Conservation (phyloP, 2,113 vertebrate genomes). For the Melanotaenia duboulayi region DNA sequence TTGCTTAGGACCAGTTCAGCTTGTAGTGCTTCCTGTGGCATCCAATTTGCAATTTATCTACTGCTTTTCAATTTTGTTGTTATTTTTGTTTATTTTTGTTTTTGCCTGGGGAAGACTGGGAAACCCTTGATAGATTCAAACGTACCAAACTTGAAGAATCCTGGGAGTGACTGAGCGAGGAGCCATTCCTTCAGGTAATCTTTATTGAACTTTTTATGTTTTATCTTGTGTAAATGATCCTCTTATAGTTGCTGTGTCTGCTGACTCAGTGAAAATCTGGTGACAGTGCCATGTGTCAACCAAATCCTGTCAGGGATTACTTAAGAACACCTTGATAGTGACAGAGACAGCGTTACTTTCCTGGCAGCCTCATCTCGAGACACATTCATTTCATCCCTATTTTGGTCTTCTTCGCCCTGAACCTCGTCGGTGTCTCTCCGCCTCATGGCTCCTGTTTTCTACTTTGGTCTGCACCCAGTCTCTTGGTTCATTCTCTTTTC, state of each 20-base stretch:
- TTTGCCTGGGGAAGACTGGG: slow-evolving; percentile 25
- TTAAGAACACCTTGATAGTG: slow-evolving; percentile 27
- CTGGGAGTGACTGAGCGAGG: slow-evolving; percentile 7
- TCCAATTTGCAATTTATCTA: neutral
- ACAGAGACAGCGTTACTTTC: slow-evolving; percentile 1
- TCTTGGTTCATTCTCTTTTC: slow-evolving; percentile 72
- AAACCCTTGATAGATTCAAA: neutral
- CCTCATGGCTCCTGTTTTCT: slow-evolving; percentile 56
- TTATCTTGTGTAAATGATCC: neutral
- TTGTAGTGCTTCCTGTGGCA: slow-evolving; percentile 52
- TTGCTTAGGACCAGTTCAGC: slow-evolving; percentile 40
- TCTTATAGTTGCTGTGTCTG: slow-evolving; percentile 4
- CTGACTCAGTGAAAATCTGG: slow-evolving; percentile 50
- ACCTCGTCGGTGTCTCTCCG: neutral
- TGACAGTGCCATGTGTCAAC: slow-evolving; percentile 29
- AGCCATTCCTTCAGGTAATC: slow-evolving; percentile 57
- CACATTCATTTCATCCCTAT: neutral
- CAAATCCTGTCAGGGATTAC: slow-evolving; percentile 75
- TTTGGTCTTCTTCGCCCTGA: neutral
- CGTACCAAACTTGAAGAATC: slow-evolving; percentile 9
- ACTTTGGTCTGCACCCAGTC: slow-evolving; percentile 70
- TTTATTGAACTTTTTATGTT: neutral
- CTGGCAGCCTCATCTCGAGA: slow-evolving; percentile 20
- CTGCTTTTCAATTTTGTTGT: neutral
- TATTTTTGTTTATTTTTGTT: neutral